These are phyloP conservation scores for Pegoplata infirma DNA, from an alignment of 2,888 invertebrate species.

Conservation along the genomic window DNA sequence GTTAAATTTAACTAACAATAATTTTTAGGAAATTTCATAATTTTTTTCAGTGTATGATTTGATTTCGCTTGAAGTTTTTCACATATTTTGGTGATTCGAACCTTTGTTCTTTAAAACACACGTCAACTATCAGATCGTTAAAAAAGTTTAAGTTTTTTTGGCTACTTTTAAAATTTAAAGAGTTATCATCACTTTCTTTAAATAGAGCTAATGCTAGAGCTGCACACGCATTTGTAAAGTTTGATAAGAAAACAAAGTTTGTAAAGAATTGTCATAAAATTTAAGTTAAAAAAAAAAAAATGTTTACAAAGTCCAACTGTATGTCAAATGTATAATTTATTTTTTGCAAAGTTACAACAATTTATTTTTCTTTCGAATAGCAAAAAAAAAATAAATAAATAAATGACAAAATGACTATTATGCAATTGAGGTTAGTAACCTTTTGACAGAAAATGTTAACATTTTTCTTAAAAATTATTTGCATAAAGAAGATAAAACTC, in stretches of 20 bases:
- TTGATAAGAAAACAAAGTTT: slow-evolving; percentile 42
- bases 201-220: too few relatives aligned
- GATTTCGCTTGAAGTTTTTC: too few relatives aligned
- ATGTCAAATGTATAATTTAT: slow-evolving; percentile 23
- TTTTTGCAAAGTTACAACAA: slow-evolving; percentile 8
- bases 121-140: too few relatives aligned
- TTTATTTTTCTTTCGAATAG: slow-evolving; percentile 13
- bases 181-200: too few relatives aligned
- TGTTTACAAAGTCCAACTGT: slow-evolving; percentile 18
- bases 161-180: too few relatives aligned
- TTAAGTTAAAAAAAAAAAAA: slow-evolving; percentile 11
- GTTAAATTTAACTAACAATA: too few relatives aligned
- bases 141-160: too few relatives aligned
- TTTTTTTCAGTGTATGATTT: too few relatives aligned
- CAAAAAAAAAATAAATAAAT: not conserved
- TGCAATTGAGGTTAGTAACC: slow-evolving; percentile 46
- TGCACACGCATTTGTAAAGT: slow-evolving; percentile 20
- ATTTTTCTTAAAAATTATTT: not conserved
- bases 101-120: too few relatives aligned
- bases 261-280: slow-evolving; percentile 44
- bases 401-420: slow-evolving; percentile 13
- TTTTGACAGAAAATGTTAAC: slow-evolving; percentile 6
- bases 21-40: too few relatives aligned
- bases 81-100: too few relatives aligned
- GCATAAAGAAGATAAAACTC: not conserved